Conservation (phyloP, 2,888 invertebrate genomes). For the Allophyes oxyacanthae region DNA sequence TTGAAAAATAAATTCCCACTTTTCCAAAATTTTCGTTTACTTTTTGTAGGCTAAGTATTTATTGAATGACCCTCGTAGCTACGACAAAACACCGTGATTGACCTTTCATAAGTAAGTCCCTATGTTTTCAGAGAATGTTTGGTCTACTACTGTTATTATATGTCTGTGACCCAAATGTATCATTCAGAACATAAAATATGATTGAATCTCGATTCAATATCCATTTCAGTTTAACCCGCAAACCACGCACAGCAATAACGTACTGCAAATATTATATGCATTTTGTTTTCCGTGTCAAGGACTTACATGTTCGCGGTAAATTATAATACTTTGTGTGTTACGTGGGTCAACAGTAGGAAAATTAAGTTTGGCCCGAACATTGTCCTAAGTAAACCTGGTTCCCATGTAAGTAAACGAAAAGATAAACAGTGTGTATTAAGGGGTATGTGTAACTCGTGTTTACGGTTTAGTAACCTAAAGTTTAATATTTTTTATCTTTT, state of each 20-base stretch:
- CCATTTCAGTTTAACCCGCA: constrained; percentile 16
- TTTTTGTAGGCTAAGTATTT: too few species aligned
- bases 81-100: too few species aligned
- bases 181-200: too few species aligned
- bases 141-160: too few species aligned
- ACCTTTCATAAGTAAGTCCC: too few species aligned
- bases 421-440: constrained; percentile 15
- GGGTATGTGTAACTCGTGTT: background rate
- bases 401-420: constrained; percentile 19
- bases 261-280: constrained; percentile 32
- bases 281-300: constrained; percentile 40
- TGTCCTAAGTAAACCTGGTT: constrained; percentile 29
- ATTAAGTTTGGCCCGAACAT: constrained; percentile 23
- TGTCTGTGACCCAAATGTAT: too few species aligned
- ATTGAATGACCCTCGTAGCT: too few species aligned
- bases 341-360: constrained; percentile 23
- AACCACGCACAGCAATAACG: constrained; percentile 24
- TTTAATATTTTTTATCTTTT: too few species aligned
- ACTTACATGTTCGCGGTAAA: constrained; percentile 19
- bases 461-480: background rate
- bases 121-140: too few species aligned
- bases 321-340: constrained; percentile 20
- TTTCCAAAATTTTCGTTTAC: too few species aligned
- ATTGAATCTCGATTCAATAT: constrained; percentile 14
- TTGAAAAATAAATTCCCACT: too few species aligned